Evolutionary conservation across 53 echinoderm and acorn worm species (phyloP).

Genomic region (Zoroaster sp.): DNA sequence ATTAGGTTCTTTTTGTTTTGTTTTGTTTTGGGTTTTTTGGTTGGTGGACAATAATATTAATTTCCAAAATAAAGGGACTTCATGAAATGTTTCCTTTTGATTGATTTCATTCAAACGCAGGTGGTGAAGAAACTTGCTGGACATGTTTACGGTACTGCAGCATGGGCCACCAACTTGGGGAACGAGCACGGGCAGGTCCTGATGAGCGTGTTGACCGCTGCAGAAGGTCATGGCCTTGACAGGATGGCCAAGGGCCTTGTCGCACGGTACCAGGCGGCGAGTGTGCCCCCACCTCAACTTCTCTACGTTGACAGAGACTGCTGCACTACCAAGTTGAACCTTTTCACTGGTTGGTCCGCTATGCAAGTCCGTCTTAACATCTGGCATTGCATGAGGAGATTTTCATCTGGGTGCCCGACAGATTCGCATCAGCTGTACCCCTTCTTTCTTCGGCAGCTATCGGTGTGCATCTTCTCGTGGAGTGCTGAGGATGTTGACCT

Average conservation of each 20-base stretch:
- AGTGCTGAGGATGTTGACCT: conserved; percentile 41
- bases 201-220: conserved; percentile 72
- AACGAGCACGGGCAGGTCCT: conserved; percentile 74
- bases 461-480: conserved; percentile 62
- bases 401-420: conserved; percentile 62
- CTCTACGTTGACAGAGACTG: conserved; percentile 74
- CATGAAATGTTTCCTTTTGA: conserved; percentile 50
- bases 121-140: conserved; percentile 58
- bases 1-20: too few relatives aligned
- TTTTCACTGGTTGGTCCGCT: conserved; percentile 62
- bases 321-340: conserved; percentile 42
- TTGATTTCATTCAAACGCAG: conserved; percentile 6
- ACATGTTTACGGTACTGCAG: conserved; percentile 4
- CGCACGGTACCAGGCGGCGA: conserved; percentile 35
- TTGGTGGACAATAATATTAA: too few relatives aligned
- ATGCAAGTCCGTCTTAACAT: conserved; percentile 68
- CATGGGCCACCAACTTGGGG: conserved; percentile 74
- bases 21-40: too few relatives aligned
- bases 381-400: conserved; percentile 78
- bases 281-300: conserved; percentile 50
- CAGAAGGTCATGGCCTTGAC: conserved; percentile 58
- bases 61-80: too few relatives aligned
- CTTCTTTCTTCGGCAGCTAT: conserved; percentile 54
- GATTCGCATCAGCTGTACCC: conserved; percentile 71
- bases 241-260: conserved; percentile 55